Evolutionary conservation across 2,113 vertebrate species (phyloP).

Genomic region (Pseudorhombus dupliciocellatus): DNA sequence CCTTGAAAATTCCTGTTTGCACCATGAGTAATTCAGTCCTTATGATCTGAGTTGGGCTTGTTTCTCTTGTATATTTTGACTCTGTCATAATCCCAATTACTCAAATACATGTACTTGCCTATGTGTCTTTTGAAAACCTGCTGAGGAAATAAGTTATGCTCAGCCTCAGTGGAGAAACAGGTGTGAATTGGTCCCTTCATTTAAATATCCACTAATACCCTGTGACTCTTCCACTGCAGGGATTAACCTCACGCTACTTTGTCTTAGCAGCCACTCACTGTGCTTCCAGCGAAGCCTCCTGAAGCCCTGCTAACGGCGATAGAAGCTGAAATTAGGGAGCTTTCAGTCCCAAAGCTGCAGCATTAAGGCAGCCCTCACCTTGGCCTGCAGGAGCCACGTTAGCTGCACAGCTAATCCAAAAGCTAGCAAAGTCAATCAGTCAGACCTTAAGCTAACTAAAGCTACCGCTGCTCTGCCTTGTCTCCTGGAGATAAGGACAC

Average conservation of each 20-base stretch:
- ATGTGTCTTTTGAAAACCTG: constrained; percentile 13
- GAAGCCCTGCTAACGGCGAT: constrained; percentile 69
- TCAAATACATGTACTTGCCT: not conserved
- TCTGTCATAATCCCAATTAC: not conserved
- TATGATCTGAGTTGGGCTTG: not conserved
- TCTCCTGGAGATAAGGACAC: constrained; percentile 71
- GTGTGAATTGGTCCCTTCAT: constrained; percentile 61
- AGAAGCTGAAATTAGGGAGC: constrained; percentile 77
- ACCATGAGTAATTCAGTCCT: not conserved
- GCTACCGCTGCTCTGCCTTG: constrained; percentile 58
- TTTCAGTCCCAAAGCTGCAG: constrained; percentile 72
- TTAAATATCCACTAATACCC: constrained; percentile 71
- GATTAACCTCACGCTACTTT: constrained; percentile 77
- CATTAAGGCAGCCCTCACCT: constrained; percentile 78
- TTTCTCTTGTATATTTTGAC: not conserved
- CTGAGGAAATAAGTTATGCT: constrained; percentile 7
- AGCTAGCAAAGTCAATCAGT: constrained; percentile 75
- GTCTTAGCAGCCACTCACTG: constrained; percentile 65
- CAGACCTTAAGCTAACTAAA: constrained; percentile 65
- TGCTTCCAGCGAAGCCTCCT: constrained; percentile 35
- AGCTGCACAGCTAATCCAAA: constrained; percentile 70
- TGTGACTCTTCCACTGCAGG: constrained; percentile 49
- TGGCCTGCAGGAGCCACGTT: constrained; percentile 61
- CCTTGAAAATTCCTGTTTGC: no score
- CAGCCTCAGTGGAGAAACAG: constrained; percentile 36